phyloP scores from a whole-genome alignment of 2,888 invertebrate species.

The Dasysyrphus tricinctus region DNA sequence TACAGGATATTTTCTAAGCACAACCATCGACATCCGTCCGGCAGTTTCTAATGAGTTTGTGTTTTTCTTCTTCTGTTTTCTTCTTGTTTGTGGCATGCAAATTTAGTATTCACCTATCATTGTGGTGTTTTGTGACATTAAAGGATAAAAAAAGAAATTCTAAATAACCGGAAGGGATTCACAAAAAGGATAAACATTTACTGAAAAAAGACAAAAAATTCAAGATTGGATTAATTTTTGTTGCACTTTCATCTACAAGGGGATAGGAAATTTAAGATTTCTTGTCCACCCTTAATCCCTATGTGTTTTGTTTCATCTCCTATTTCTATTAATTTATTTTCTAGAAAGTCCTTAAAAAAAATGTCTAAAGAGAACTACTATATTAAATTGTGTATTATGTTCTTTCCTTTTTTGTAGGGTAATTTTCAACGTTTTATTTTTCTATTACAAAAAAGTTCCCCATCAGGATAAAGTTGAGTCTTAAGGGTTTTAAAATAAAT shows the following conservation, averaged over 20 bases:
- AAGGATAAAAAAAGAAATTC: neutral
- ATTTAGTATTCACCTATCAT: neutral
- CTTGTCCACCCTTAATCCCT: no score
- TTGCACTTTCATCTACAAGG: neutral
- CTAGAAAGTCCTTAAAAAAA: constrained; percentile 1
- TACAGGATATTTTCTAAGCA: neutral
- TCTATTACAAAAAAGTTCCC: neutral
- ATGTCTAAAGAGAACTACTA: neutral
- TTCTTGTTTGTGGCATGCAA: neutral
- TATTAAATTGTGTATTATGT: neutral
- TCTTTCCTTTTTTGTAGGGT: neutral
- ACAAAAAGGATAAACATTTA: neutral
- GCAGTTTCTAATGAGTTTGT: constrained; percentile 14
- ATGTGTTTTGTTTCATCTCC: neutral
- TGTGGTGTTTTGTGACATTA: constrained; percentile 1
- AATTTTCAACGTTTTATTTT: constrained; percentile 8
- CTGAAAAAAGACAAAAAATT: neutral
- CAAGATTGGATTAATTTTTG: neutral
- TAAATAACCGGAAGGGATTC: constrained; percentile 6
- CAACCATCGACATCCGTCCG: constrained; percentile 33
- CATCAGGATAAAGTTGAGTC: neutral
- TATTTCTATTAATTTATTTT: neutral
- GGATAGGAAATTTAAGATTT: neutral
- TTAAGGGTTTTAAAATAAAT: neutral
- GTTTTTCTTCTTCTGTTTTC: neutral